phyloP scores from a whole-genome alignment of 2,797 vertebrate species.

The Channallabes apus region DNA sequence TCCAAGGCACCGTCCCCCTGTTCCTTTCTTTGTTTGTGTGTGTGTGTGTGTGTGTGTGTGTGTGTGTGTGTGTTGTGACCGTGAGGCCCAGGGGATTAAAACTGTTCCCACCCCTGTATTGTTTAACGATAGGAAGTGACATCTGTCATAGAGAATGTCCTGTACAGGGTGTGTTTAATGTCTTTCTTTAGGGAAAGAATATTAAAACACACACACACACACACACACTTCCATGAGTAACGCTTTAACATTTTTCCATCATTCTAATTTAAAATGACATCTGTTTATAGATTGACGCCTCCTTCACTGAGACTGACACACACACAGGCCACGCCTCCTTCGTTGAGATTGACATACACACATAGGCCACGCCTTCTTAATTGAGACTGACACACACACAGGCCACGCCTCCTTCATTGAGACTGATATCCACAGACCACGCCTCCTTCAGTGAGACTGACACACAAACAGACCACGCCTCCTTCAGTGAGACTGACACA shows the following conservation, averaged over 20 bases:
- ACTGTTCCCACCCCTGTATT: slow-evolving; percentile 55
- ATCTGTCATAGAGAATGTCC: slow-evolving; percentile 50
- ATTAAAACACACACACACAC: neutral
- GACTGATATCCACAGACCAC: neutral
- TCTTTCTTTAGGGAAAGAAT: slow-evolving; percentile 48
- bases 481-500: neutral
- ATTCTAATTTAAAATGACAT: neutral
- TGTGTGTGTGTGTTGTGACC: slow-evolving; percentile 22
- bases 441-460: neutral
- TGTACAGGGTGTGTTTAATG: slow-evolving; percentile 45
- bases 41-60: neutral
- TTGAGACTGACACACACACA: neutral
- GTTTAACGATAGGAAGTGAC: slow-evolving; percentile 56
- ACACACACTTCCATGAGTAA: neutral
- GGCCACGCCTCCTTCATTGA: neutral
- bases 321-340: neutral
- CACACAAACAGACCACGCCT: neutral
- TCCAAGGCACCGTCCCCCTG: neutral
- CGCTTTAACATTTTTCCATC: neutral
- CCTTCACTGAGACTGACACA: neutral
- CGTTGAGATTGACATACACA: neutral
- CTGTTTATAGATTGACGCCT: neutral
- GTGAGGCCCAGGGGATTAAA: slow-evolving; percentile 39
- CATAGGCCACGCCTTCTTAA: neutral
- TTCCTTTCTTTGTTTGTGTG: slow-evolving; percentile 15